A percentile compares a stretch with the other conserved stretches of the same genome.
Evolutionary conservation across 2,888 invertebrate genomes (phyloP).

Genomic region (Apoda limacodes): DNA sequence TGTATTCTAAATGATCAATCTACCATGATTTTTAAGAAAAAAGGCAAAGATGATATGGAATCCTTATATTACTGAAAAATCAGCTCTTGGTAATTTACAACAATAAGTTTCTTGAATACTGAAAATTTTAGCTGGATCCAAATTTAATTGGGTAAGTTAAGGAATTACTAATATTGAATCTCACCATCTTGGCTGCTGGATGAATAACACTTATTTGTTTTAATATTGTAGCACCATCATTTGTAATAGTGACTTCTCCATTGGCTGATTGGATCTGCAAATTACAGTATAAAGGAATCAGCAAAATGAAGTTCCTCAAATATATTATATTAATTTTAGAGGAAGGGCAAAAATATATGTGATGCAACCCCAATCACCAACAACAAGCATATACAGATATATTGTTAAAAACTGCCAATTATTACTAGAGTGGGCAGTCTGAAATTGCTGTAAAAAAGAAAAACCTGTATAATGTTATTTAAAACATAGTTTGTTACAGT

Average conservation of each 20-base stretch:
- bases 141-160: background rate
- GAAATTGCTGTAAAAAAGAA: too few relatives aligned
- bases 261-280: conserved; percentile 92
- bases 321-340: conserved; percentile 3
- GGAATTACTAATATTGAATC: conserved; percentile 4
- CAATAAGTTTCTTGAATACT: too few relatives aligned
- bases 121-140: too few relatives aligned
- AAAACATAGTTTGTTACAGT: too few relatives aligned
- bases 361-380: too few relatives aligned
- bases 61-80: background rate
- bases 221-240: conserved; percentile 99
- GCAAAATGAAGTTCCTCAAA: conserved; percentile 1
- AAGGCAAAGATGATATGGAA: background rate
- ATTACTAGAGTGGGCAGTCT: too few relatives aligned
- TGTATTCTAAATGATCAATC: too few relatives aligned
- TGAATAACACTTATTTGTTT: conserved; percentile 99
- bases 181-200: conserved; percentile 98
- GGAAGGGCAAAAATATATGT: conserved; percentile 1
- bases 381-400: too few relatives aligned
- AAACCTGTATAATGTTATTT: too few relatives aligned
- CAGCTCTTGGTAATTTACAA: background rate
- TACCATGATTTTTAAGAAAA: background rate
- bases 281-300: conserved; percentile 21
- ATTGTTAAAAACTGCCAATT: too few relatives aligned
- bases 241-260: conserved; percentile 99